Base-by-base conservation (phyloP, 2,888 invertebrate genomes). In the Rhodophaea formosa region DNA sequence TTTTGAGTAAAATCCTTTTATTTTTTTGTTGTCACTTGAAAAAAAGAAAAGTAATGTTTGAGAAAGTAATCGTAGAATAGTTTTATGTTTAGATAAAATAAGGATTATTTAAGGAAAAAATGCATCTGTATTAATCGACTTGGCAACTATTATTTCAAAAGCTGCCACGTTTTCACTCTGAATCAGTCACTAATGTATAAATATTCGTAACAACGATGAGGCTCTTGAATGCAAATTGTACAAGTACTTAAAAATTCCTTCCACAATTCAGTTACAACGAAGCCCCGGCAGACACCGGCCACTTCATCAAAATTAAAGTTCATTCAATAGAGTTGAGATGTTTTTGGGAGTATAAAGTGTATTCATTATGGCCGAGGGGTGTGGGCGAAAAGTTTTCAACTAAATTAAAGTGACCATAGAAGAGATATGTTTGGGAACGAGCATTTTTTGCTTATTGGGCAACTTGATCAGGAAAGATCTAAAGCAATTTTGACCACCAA, bases 281-380 rank as follows among this genome's bases (percentile, higher is more conserved):
- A 58, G 39, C 49, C 69, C 62, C 59, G 64, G 66, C 65, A 60
- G 59, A 67, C 67, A 67, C 67, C 65, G 56, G 67, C 63, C 60
- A 70, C 65, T 77, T 74, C 70, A 77, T 77, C 71, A 74, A 79
- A 76, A 81, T 80, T 75, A 75, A 77, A 80, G 72, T 79, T 79
- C 66, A 75, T 78, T 76, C 70, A 77, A 75, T 76, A 74, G 72
- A 74, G 72, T 72, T 76, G 67, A 75, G 77, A 74, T 73, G 71
- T 75, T 78, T 72, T 68, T 66, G 69, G 70, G 64, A 10, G 47
- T 30, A 15, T 49, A 49, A 49, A 49, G 46, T 70, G 68, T 71
- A 72, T 73, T 75, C 70, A 74, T 74, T 73, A 62, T 30, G 59
- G 52, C 29, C 43, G 53, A 43, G 56, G 52, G 49, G 43, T 16